Conservation (phyloP, 1,140 invertebrate species). For the Heliothis virescens region DNA sequence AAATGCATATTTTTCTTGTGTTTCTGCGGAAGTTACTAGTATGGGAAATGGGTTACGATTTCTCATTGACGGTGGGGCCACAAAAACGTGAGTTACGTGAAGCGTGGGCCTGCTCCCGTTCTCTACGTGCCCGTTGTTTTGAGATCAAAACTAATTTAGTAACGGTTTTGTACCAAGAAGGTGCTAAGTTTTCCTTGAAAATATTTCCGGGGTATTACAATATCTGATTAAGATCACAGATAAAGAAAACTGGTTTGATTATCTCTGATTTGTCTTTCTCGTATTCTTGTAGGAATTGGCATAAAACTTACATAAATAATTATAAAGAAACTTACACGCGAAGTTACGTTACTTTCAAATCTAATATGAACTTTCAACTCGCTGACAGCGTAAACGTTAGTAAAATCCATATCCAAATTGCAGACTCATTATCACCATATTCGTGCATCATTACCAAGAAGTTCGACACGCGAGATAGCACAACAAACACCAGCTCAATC, state of each 20-base stretch:
- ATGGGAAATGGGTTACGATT: conserved; percentile 37
- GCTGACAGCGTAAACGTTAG: too few relatives aligned
- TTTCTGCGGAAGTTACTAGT: conserved; percentile 11
- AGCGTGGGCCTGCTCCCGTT: neutral
- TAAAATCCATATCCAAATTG: neutral
- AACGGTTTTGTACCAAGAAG: neutral
- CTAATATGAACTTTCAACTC: too few relatives aligned
- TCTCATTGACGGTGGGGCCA: conserved; percentile 8
- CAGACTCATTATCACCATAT: conserved; percentile 1
- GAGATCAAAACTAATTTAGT: neutral
- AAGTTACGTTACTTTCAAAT: too few relatives aligned
- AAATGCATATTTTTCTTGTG: conserved; percentile 6
- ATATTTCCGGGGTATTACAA: neutral
- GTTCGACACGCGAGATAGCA: neutral
- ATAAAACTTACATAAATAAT: too few relatives aligned
- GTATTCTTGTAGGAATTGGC: too few relatives aligned
- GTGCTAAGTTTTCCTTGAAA: neutral
- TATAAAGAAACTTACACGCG: too few relatives aligned
- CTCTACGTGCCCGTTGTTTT: conserved; percentile 7
- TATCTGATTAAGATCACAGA: too few relatives aligned
- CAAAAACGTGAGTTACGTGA: conserved; percentile 34
- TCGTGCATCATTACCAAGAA: conserved; percentile 1
- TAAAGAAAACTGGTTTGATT: too few relatives aligned
- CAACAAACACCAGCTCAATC: conserved; percentile 19
- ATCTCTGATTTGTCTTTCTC: too few relatives aligned